Evolutionary conservation across 2,113 vertebrate species (phyloP).

Genomic region (Climacteris rufus): DNA sequence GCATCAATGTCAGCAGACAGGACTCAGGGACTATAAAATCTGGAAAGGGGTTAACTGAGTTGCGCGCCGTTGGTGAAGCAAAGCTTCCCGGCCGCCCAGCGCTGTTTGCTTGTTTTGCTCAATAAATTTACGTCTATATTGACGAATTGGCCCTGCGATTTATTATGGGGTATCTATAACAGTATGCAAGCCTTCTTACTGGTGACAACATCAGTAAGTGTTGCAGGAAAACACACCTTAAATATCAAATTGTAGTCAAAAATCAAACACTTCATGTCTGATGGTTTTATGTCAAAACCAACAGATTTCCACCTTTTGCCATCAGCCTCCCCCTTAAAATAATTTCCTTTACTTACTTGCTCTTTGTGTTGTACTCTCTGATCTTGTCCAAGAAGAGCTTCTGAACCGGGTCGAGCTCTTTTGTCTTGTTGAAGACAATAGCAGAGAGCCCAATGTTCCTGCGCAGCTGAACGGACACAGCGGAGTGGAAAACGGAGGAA

Average conservation of each 20-base stretch:
- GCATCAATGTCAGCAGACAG: no score
- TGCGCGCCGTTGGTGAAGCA: no score
- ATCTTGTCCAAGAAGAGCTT: constrained; percentile 97
- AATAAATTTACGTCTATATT: no score
- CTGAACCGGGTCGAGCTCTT: constrained; percentile 90
- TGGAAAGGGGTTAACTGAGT: no score
- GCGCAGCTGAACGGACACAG: constrained; percentile 71
- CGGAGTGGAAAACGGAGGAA: constrained; percentile 76
- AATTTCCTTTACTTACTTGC: constrained; percentile 79
- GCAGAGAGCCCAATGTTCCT: constrained; percentile 93
- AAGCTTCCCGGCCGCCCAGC: no score
- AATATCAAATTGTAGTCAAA: neutral
- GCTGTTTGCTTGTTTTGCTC: no score
- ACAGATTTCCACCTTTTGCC: neutral
- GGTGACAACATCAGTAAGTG: neutral
- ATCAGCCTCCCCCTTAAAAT: neutral
- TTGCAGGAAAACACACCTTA: neutral
- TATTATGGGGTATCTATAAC: no score
- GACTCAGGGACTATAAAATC: no score
- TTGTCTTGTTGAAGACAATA: constrained; percentile 79
- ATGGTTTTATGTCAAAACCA: neutral
- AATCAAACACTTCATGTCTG: neutral
- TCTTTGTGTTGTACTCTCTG: constrained; percentile 87
- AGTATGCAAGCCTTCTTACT: neutral
- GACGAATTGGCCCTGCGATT: no score